Evolutionary conservation across 2,888 invertebrate genomes (phyloP).

Genomic region (Athetis lepigone): DNA sequence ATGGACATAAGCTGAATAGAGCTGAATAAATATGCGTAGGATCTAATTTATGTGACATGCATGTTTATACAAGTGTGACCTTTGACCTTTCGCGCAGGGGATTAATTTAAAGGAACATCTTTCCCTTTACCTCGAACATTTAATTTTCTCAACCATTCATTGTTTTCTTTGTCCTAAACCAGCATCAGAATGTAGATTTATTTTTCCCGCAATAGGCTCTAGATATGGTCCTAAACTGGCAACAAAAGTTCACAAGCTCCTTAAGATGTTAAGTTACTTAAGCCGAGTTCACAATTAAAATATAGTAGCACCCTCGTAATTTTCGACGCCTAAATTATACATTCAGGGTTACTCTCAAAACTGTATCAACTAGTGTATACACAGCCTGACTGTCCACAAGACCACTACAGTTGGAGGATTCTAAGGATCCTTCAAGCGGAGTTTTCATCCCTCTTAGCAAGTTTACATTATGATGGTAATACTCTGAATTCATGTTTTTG

Average conservation of each 20-base stretch:
- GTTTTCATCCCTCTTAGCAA: conserved; percentile 32
- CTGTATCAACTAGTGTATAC: conserved; percentile 36
- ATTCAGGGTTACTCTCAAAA: conserved; percentile 42
- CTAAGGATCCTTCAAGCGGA: conserved; percentile 18
- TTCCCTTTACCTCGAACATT: conserved; percentile 26
- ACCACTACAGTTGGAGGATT: conserved; percentile 31
- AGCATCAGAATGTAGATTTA: conserved; percentile 29
- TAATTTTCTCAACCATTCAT: conserved; percentile 30
- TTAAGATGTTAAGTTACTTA: conserved; percentile 15
- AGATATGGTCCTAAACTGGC: too few relatives aligned
- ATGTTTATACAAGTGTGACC: conserved; percentile 27
- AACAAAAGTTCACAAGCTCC: conserved; percentile 23
- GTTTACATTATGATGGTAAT: conserved; percentile 43
- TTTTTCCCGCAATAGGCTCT: conserved; percentile 8
- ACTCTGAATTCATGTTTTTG: conserved; percentile 25
- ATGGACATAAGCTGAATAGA: too few relatives aligned
- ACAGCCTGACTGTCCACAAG: conserved; percentile 17
- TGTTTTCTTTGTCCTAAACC: conserved; percentile 46
- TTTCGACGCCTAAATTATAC: conserved; percentile 29
- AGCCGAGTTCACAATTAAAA: conserved; percentile 23
- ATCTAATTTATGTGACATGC: too few relatives aligned
- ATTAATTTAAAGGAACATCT: conserved; percentile 35
- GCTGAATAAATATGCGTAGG: too few relatives aligned
- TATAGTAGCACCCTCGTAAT: conserved; percentile 14
- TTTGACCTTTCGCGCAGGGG: conserved; percentile 14